A percentile compares a stretch with the other conserved stretches of the same genome.
These are phyloP conservation scores for Himantopus leucocephalus DNA, from an alignment of 2,113 vertebrate genomes.

Conservation along the genomic window DNA sequence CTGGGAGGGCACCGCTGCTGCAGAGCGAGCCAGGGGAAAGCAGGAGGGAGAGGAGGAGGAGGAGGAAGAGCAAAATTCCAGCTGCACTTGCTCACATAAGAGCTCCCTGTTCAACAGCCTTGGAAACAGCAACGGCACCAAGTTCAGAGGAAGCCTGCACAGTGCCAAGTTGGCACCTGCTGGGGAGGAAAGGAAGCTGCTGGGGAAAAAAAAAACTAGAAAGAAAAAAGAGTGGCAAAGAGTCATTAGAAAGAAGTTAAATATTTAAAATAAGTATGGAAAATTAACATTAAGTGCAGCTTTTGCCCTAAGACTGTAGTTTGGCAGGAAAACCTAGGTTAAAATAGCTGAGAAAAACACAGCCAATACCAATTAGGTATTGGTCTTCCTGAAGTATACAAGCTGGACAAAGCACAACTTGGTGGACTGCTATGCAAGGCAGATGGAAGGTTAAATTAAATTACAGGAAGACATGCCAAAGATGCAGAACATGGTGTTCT, in stretches of 20 bases:
- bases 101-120: constrained; percentile 61
- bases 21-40: neutral
- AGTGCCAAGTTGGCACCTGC: constrained; percentile 61
- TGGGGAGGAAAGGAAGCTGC: constrained; percentile 48
- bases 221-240: neutral
- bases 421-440: neutral
- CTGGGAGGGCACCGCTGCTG: neutral
- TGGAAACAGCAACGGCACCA: constrained; percentile 12
- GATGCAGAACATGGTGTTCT: neutral
- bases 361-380: neutral
- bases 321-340: neutral
- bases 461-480: neutral
- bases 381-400: neutral
- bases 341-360: neutral
- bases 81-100: constrained; percentile 59
- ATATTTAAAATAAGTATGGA: neutral
- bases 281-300: neutral
- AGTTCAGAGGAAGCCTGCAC: constrained; percentile 51
- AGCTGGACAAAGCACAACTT: neutral
- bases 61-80: constrained; percentile 37
- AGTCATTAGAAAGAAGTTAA: neutral
- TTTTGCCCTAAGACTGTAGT: neutral
- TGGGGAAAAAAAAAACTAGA: neutral
- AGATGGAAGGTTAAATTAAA: neutral
- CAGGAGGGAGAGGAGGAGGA: neutral